Conservation (phyloP, 2,113 vertebrate genomes). For the Eclectus roratus region DNA sequence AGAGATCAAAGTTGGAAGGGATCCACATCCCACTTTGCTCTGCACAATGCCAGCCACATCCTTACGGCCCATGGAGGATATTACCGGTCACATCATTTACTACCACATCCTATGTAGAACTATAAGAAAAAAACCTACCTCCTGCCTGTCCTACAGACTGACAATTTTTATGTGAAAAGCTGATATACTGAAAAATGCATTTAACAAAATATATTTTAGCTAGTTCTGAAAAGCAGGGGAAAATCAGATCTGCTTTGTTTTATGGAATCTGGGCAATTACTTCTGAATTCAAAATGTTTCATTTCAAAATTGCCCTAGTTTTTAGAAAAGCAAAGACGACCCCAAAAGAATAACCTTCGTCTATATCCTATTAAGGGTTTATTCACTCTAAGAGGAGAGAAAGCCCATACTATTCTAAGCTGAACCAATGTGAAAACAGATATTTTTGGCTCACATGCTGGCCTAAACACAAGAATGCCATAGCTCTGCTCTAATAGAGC, state of each 20-base stretch:
- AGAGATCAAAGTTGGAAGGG: not conserved
- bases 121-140: not conserved
- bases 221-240: not conserved
- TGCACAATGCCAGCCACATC: not conserved
- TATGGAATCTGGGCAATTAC: not conserved
- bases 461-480: not conserved
- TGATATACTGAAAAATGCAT: not conserved
- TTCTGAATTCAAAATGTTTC: not conserved
- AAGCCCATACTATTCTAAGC: not conserved
- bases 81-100: not conserved
- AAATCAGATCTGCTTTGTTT: not conserved
- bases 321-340: not conserved
- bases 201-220: not conserved
- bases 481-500: not conserved
- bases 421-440: not conserved
- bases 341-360: not conserved
- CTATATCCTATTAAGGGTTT: not conserved
- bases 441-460: not conserved
- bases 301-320: not conserved
- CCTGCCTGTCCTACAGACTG: not conserved
- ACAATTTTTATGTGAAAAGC: not conserved
- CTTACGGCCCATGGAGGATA: rapidly evolving
- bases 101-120: not conserved
- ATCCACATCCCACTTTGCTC: not conserved
- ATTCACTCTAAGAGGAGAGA: not conserved